A percentile compares a stretch with the other conserved stretches of the same genome.
Conservation (phyloP, 2,888 invertebrate genomes). For the Drosophila macrospina region DNA sequence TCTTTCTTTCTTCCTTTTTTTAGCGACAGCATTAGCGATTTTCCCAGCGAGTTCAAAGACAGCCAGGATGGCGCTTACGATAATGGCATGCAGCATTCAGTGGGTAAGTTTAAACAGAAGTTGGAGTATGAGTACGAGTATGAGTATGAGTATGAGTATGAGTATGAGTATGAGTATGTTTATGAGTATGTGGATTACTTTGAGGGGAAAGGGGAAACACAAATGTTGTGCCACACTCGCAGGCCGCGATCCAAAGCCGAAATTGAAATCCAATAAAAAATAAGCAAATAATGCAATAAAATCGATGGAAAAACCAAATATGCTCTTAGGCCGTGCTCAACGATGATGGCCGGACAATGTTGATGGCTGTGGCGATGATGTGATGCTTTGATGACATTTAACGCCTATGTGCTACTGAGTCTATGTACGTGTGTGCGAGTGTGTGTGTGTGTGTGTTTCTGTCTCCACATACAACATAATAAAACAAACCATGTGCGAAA, state of each 20-base stretch:
- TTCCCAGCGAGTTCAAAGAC: conserved; percentile 88
- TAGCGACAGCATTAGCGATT: conserved; percentile 90
- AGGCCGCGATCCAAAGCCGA: conserved; percentile 42
- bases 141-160: background rate
- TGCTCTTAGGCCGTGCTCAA: conserved; percentile 34
- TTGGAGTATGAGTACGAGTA: background rate
- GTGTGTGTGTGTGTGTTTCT: no score
- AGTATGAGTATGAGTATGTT: no score
- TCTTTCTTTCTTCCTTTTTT: no score
- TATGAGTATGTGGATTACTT: background rate
- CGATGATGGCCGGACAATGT: conserved; percentile 42
- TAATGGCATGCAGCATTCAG: conserved; percentile 88
- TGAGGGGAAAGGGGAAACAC: conserved; percentile 27
- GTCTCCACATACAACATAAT: conserved; percentile 34
- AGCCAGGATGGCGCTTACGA: conserved; percentile 87
- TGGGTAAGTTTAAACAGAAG: conserved; percentile 86
- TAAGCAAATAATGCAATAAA: conserved; percentile 74
- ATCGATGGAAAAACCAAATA: conserved; percentile 37
- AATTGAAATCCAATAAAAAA: conserved; percentile 68
- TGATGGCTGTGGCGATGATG: conserved; percentile 53
- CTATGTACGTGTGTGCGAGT: conserved; percentile 2
- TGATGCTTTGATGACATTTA: conserved; percentile 59
- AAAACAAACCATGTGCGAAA: conserved; percentile 57
- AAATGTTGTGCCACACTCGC: conserved; percentile 59
- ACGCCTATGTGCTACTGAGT: conserved; percentile 31